phyloP scores from a whole-genome alignment of 2,113 vertebrate species.

The Desmodus rotundus region DNA sequence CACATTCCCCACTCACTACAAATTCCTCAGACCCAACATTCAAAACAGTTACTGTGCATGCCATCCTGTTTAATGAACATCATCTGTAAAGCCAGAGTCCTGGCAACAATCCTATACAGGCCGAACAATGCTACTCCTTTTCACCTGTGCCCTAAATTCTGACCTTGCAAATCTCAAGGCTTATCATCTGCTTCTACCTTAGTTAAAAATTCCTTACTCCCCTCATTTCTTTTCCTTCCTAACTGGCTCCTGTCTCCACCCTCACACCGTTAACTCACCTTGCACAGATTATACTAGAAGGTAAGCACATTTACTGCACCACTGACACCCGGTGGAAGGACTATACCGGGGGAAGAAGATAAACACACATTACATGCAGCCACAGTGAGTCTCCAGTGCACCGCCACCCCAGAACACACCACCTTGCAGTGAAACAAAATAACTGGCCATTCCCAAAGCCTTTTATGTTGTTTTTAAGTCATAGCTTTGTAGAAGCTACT shows the following conservation, averaged over 20 bases:
- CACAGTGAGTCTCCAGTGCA: not conserved
- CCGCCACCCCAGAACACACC: not conserved
- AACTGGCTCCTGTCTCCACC: not conserved
- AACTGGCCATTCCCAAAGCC: not conserved
- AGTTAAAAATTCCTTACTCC: not conserved
- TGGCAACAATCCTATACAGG: not conserved
- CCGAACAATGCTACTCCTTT: not conserved
- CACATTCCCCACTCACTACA: not conserved
- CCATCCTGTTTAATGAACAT: not conserved
- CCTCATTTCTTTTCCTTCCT: not conserved
- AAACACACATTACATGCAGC: not conserved
- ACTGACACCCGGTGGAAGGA: not conserved
- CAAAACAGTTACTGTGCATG: not conserved
- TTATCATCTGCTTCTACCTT: not conserved
- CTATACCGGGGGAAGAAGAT: not conserved
- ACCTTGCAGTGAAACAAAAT: not conserved
- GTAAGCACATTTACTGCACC: not conserved
- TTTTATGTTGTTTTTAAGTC: not conserved
- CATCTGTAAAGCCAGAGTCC: not conserved
- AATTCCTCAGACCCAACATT: not conserved
- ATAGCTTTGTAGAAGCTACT: not conserved
- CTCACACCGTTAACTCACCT: not conserved
- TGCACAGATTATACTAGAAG: not conserved
- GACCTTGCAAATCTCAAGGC: not conserved
- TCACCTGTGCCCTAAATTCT: not conserved